Evolutionary conservation across 2,113 vertebrate genomes (phyloP), one percentile per base, ranked within the genome.

Genomic region (Hemicordylus capensis): DNA sequence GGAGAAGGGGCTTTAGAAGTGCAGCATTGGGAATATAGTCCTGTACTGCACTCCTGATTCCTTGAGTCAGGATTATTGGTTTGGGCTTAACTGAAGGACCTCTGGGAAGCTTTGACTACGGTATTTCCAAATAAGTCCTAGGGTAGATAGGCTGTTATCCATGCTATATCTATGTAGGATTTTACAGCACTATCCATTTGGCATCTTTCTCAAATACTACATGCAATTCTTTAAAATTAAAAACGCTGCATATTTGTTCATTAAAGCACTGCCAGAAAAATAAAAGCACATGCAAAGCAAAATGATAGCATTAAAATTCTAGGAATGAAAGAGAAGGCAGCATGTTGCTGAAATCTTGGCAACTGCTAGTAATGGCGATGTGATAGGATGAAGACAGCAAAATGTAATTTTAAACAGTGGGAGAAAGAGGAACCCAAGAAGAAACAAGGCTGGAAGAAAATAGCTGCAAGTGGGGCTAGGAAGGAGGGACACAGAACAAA

Each of bases 361-460:
- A 86, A 56, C 73, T 67, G 56, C 37, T 46, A 11, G 67, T 24
- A 1, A 59, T 1, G 10, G 31, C 10, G 26, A 58, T 54, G 48
- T 86, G 89, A 83, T 89, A 85, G 69, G 79, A 14, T 1, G 39
- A 64, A 0, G 0, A 24, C n/a, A 63, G 56, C 37, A 44, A 90
- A 76, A 72, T 72, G 89, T 84, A 31, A 87, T 86, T 91, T 91
- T 74, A 88, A 70, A 37, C 3, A 81, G 64, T 22, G 34, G 66
- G 58, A 56, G 22, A 15, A 86, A 81, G 51, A 75, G 44, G 48
- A 31, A 74, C 39, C 19, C 54, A 63, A 59, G 66, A 73, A 83
- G 59, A 73, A 80, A 48, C 1, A 14, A 75, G 48, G 17, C 12
- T 76, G 6, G 59, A 1, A 56, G 66, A 66, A 81, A 89, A 48